Percentiles rank a stretch among this genome's conserved stretches.
Conservation (phyloP, 2,113 vertebrate genomes). For the Ameiurus melas region DNA sequence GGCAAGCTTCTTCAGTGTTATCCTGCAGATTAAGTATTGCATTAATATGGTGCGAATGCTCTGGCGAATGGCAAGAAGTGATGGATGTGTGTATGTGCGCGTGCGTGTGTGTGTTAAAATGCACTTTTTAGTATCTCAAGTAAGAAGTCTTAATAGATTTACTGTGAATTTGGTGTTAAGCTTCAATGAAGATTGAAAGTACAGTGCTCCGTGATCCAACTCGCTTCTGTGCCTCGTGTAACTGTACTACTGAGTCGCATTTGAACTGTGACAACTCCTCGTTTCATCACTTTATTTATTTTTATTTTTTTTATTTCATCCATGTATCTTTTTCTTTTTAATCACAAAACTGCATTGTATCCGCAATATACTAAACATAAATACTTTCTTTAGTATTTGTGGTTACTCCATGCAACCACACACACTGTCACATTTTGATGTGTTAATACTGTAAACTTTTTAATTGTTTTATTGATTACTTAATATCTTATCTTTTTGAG, state of each 20-base stretch:
- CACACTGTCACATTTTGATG: neutral
- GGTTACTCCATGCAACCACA: neutral
- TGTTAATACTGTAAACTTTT: slow-evolving; percentile 33
- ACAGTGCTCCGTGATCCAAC: slow-evolving; percentile 52
- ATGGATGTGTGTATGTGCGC: neutral
- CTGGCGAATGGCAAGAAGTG: neutral
- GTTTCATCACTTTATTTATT: slow-evolving; percentile 65
- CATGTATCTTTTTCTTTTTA: slow-evolving; percentile 53
- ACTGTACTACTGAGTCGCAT: slow-evolving; percentile 72
- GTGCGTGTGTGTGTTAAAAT: slow-evolving; percentile 33
- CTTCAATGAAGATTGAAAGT: slow-evolving; percentile 49
- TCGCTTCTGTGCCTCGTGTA: slow-evolving; percentile 60
- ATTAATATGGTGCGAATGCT: neutral
- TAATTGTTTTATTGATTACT: slow-evolving; percentile 30
- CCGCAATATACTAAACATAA: slow-evolving; percentile 7
- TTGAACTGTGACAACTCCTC: slow-evolving; percentile 54
- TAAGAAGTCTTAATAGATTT: slow-evolving; percentile 44
- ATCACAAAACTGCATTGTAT: slow-evolving; percentile 44
- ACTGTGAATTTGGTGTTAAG: slow-evolving; percentile 54
- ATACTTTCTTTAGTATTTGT: slow-evolving; percentile 5
- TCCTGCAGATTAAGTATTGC: slow-evolving; percentile 24
- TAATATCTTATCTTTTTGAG: neutral
- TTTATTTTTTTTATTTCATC: slow-evolving; percentile 47
- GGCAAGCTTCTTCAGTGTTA: slow-evolving; percentile 1
- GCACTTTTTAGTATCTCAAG: slow-evolving; percentile 45